Conservation (phyloP, 2,797 vertebrate species). For the Pangasius macronema region DNA sequence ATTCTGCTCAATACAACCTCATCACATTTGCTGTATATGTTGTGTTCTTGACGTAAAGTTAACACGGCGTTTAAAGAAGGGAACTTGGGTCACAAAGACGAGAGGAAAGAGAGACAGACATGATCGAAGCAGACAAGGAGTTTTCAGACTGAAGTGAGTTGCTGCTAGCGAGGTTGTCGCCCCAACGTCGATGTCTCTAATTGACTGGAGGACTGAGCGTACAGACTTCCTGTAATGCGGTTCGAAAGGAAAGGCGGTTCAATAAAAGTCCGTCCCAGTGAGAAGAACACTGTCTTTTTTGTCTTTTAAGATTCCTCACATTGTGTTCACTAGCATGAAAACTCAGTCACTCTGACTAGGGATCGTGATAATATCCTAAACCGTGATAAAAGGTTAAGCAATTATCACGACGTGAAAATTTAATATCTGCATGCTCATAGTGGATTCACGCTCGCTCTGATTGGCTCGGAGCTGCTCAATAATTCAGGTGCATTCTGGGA, state of each 20-base stretch:
- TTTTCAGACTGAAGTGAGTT: neutral
- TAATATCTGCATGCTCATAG: conserved; percentile 3
- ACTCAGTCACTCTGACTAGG: neutral
- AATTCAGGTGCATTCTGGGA: conserved; percentile 86
- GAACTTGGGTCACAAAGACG: conserved; percentile 16
- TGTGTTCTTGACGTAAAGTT: neutral
- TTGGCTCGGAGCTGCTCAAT: conserved; percentile 80
- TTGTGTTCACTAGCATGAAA: neutral
- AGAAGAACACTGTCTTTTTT: neutral
- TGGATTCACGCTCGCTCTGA: neutral
- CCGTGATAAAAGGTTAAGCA: conserved; percentile 10
- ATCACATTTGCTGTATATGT: neutral
- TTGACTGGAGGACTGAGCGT: neutral
- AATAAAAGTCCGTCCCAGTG: neutral
- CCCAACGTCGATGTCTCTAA: neutral
- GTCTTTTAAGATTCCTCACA: neutral
- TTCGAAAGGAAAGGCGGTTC: neutral
- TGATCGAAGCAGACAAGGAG: conserved; percentile 19
- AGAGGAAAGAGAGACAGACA: conserved; percentile 23
- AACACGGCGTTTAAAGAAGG: neutral
- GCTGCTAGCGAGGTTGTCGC: neutral
- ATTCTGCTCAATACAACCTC: neutral
- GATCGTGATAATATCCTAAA: neutral
- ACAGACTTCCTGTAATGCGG: neutral
- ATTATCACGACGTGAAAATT: neutral